Evolutionary conservation across 2,113 vertebrate genomes (phyloP).

Genomic region (Dromiciops gliroides): DNA sequence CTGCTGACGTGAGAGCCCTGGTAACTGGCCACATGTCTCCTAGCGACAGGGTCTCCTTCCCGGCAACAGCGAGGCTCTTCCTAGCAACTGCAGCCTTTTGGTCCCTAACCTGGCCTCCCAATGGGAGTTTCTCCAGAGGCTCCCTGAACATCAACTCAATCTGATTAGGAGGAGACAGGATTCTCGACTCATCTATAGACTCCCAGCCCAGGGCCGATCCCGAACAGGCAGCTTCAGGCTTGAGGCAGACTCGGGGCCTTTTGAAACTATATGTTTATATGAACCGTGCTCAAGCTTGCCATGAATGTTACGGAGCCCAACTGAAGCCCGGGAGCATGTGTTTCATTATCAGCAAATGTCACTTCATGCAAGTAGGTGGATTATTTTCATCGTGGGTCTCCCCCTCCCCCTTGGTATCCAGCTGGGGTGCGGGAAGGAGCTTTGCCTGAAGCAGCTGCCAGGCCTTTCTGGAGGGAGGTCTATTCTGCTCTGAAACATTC

Average conservation of each 20-base stretch:
- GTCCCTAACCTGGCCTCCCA: slow-evolving; percentile 75
- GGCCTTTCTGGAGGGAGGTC: neutral
- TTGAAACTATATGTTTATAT: fast-evolving
- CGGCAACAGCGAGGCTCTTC: slow-evolving; percentile 80
- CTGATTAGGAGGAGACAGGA: slow-evolving; percentile 56
- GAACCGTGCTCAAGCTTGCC: neutral
- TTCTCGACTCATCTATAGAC: neutral
- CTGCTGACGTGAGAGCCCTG: slow-evolving; percentile 62
- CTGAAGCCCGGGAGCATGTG: slow-evolving; percentile 46
- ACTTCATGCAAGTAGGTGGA: slow-evolving; percentile 75
- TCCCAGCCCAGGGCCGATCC: neutral
- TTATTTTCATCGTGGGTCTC: slow-evolving; percentile 23
- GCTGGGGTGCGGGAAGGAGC: neutral
- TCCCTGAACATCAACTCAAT: slow-evolving; percentile 5
- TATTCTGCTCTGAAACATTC: neutral
- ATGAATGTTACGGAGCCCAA: slow-evolving; percentile 1
- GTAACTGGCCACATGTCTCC: slow-evolving; percentile 73
- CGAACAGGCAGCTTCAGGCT: neutral
- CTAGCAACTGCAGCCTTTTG: slow-evolving; percentile 79
- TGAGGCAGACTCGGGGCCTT: fast-evolving
- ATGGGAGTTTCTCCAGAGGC: slow-evolving; percentile 10
- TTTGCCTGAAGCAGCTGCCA: neutral
- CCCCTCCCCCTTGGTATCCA: neutral
- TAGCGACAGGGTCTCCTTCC: slow-evolving; percentile 76
- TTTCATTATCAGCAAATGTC: slow-evolving; percentile 37